These are phyloP conservation scores for Graphium colonna DNA, from an alignment of 2,888 invertebrate species.

Conservation along the genomic window DNA sequence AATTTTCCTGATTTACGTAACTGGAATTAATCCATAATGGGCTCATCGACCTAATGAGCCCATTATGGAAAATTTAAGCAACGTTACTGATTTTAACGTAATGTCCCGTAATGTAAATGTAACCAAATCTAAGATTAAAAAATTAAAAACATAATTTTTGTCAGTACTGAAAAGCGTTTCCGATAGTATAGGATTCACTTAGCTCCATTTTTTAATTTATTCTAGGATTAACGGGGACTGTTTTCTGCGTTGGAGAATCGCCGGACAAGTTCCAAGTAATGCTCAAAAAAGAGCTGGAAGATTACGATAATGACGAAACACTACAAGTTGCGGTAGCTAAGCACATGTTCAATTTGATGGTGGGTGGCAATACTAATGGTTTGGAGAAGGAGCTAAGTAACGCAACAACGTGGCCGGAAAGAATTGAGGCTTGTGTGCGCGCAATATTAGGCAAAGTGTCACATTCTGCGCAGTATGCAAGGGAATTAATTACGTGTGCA, in stretches of 20 bases:
- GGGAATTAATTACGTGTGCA: slow-evolving; percentile 38
- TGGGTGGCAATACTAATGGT: slow-evolving; percentile 19
- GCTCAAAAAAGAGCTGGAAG: slow-evolving; percentile 38
- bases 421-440: slow-evolving; percentile 40
- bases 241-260: too few species aligned
- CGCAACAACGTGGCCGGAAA: slow-evolving; percentile 30
- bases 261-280: slow-evolving; percentile 41
- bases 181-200: too few species aligned
- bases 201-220: background rate
- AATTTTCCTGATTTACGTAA: too few species aligned
- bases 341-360: too few species aligned
- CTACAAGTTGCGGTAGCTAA: slow-evolving; percentile 44
- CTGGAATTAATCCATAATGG: too few species aligned
- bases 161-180: too few species aligned
- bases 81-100: too few species aligned
- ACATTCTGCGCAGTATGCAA: slow-evolving; percentile 44
- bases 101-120: slow-evolving; percentile 23
- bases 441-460: slow-evolving; percentile 39
- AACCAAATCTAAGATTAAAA: background rate
- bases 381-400: slow-evolving; percentile 27
- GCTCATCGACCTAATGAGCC: too few species aligned
- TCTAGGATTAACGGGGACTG: slow-evolving; percentile 46
- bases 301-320: slow-evolving; percentile 35
- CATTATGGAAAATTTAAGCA: too few species aligned
- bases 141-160: background rate